These are phyloP conservation scores for Corbicula japonica DNA, from an alignment of 2,888 invertebrate genomes.

Conservation along the genomic window DNA sequence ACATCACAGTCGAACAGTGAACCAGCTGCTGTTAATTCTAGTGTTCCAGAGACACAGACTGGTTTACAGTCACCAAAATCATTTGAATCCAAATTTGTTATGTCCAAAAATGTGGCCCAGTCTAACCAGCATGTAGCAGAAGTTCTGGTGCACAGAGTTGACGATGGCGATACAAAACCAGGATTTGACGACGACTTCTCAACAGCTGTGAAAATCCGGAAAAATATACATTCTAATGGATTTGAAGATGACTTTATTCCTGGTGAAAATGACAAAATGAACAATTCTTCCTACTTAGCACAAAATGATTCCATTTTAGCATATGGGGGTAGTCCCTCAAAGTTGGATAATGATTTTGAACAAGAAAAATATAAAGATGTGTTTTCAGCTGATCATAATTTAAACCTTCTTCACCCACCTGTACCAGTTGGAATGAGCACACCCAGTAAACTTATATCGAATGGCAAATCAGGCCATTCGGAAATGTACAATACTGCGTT, in stretches of 20 bases:
- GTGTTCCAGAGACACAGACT: slow-evolving; percentile 47
- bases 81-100: slow-evolving; percentile 59
- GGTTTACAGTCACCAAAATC: slow-evolving; percentile 36
- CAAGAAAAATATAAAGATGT: slow-evolving; percentile 30
- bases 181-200: slow-evolving; percentile 65
- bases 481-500: slow-evolving; percentile 49
- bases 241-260: slow-evolving; percentile 64
- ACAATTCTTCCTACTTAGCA: slow-evolving; percentile 44
- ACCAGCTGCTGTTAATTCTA: slow-evolving; percentile 25
- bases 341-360: slow-evolving; percentile 13
- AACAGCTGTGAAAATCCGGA: slow-evolving; percentile 43
- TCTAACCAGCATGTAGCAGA: slow-evolving; percentile 62
- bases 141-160: slow-evolving; percentile 61
- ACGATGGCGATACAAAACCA: slow-evolving; percentile 37
- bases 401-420: slow-evolving; percentile 54
- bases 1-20: slow-evolving; percentile 33
- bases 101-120: slow-evolving; percentile 56
- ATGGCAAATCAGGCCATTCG: slow-evolving; percentile 42
- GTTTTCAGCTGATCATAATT: slow-evolving; percentile 49
- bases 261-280: slow-evolving; percentile 24
- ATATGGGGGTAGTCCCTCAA: slow-evolving; percentile 57
- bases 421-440: slow-evolving; percentile 67
- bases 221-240: slow-evolving; percentile 45
- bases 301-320: slow-evolving; percentile 68
- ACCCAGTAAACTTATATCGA: slow-evolving; percentile 50